These are phyloP conservation scores for Caranx melampygus DNA, from an alignment of 2,113 vertebrate species.

Conservation along the genomic window DNA sequence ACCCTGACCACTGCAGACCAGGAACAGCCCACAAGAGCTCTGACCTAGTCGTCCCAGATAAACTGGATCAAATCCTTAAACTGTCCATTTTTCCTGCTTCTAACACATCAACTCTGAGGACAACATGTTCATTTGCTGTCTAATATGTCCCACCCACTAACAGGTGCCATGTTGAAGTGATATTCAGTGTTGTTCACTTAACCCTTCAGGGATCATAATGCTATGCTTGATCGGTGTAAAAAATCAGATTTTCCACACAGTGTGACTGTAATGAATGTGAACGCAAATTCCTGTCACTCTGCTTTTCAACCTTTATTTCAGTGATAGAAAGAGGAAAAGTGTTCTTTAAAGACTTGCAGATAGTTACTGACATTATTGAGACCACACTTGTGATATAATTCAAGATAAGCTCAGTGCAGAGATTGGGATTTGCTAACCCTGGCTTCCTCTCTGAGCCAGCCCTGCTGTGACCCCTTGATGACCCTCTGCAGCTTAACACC, in stretches of 20 bases:
- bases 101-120: no score
- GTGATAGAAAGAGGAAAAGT: not conserved
- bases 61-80: no score
- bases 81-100: no score
- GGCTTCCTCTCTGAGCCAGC: not conserved
- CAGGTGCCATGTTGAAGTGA: no score
- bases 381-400: not conserved
- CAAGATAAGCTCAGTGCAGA: not conserved
- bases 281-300: not conserved
- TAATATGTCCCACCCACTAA: no score
- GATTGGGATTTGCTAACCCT: not conserved
- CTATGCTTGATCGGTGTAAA: not conserved
- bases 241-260: not conserved
- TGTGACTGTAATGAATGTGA: no score
- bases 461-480: not conserved
- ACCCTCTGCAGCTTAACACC: slow-evolving; percentile 13
- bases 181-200: no score
- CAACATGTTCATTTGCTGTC: no score
- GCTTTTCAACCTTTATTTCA: not conserved
- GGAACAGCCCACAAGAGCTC: no score
- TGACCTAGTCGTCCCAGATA: no score
- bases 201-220: no score
- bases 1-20: no score
- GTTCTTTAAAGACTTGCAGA: not conserved
- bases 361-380: not conserved